Evolutionary conservation across 2,888 invertebrate species (phyloP).

Genomic region (Patella depressa): DNA sequence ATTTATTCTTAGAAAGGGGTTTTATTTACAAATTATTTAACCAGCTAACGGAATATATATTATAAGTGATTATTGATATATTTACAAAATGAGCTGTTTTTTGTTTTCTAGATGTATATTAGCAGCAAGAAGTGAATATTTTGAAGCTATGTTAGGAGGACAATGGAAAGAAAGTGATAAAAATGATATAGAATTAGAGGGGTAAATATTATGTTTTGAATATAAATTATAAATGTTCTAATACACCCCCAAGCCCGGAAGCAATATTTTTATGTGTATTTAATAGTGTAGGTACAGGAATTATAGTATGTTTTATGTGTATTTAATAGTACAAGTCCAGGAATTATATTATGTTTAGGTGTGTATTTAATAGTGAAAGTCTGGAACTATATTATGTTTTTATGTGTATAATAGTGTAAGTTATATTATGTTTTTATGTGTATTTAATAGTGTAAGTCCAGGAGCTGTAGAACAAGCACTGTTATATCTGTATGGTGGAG

Average conservation of each 20-base stretch:
- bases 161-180: conserved; percentile 86
- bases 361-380: not conserved
- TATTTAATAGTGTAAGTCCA: conserved; percentile 33
- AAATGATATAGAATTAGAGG: conserved; percentile 87
- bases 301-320: too few relatives aligned
- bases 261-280: too few relatives aligned
- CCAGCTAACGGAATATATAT: too few relatives aligned
- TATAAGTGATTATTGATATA: too few relatives aligned
- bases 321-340: too few relatives aligned
- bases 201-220: conserved; percentile 73
- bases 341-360: not conserved
- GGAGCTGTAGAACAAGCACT: conserved; percentile 88
- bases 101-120: conserved; percentile 79
- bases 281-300: too few relatives aligned
- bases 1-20: too few relatives aligned
- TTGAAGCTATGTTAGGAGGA: conserved; percentile 87
- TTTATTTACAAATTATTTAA: too few relatives aligned
- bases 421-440: not conserved
- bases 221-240: too few relatives aligned
- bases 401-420: not conserved
- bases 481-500: conserved; percentile 94
- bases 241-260: too few relatives aligned
- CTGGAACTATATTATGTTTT: not conserved
- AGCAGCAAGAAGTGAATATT: conserved; percentile 91
- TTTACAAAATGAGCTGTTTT: not conserved